Base-by-base conservation (phyloP, 2,113 vertebrate genomes). In the Cinclus mexicanus region DNA sequence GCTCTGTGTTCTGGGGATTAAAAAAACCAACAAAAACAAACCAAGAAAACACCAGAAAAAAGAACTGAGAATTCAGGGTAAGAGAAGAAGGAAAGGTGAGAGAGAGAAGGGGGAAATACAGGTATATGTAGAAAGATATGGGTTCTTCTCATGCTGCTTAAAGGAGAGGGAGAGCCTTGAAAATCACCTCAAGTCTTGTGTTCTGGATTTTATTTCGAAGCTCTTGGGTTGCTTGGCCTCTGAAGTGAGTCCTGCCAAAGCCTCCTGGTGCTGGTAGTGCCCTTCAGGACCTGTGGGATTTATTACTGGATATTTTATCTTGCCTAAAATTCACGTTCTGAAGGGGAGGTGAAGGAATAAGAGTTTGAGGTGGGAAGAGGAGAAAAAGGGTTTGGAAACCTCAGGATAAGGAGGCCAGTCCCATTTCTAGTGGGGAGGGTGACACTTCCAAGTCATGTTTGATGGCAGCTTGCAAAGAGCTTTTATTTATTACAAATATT, bases 321-420 rank as follows among this genome's bases (percentile, higher is more conserved):
- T 35, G 12, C 80, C 19, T 21, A 3, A 42, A 19, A 20, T 16
- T 9, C 5, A 16, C 1, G 0, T 24, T 67, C 60, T 70, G 35
- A 46, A 63, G 60, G 25, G 35, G 42, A 67, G 39, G 10, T 29
- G 8, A 37, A 83, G 37, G 46, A 37, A 23, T 16, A 3, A 20
- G 50, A 74, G 29, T 29, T 60, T 39, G 33, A 39, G 28, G 29
- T 26, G 57, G 7, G 33, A 35, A 42, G 59, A 52, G 64, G 28
- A 65, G 37, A 10, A 72, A 2, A 56, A 53, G 55, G 41, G 37
- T 39, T 50, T 31, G 59, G 53, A 14, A 50, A 47, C 20, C 61
- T 18, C 9, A 3, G 11, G 14, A 0, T 11, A 6, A 8, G 0
- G 1, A 23, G 49, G 12, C 17, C 4, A 3, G 60, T 39, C 61